Evolutionary conservation across 2,888 invertebrate species (phyloP).

Genomic region (Eulithis testata): DNA sequence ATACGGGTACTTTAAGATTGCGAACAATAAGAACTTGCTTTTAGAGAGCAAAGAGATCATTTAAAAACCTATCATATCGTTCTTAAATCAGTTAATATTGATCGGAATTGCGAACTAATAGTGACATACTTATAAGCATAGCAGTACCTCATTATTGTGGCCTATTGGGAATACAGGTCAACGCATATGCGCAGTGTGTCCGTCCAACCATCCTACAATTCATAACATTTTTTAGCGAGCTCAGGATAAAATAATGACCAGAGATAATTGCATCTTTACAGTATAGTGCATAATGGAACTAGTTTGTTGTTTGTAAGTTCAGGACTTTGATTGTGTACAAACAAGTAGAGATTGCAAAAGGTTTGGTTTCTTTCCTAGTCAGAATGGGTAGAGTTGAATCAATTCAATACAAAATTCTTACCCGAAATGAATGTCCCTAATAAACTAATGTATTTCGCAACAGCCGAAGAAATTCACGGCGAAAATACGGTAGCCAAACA

Average conservation of each 20-base stretch:
- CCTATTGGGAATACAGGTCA: slow-evolving; percentile 79
- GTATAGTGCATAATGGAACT: neutral
- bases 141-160: slow-evolving; percentile 70
- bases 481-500: slow-evolving; percentile 17
- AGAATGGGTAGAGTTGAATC: neutral
- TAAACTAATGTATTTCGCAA: neutral
- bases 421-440: neutral
- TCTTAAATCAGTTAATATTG: slow-evolving; percentile 70
- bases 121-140: slow-evolving; percentile 54
- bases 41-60: neutral
- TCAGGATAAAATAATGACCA: neutral
- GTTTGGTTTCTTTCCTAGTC: neutral
- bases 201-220: slow-evolving; percentile 31
- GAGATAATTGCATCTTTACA: neutral
- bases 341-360: too few species aligned
- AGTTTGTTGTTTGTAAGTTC: neutral
- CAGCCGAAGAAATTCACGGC: slow-evolving; percentile 3
- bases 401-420: slow-evolving; percentile 1
- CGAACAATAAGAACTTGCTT: neutral
- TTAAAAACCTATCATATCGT: slow-evolving; percentile 14
- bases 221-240: slow-evolving; percentile 14
- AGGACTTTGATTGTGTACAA: too few species aligned
- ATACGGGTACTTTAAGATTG: neutral
- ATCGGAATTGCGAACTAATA: slow-evolving; percentile 58
- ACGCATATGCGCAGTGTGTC: slow-evolving; percentile 65